Evolutionary conservation across 1,140 invertebrate species (phyloP), one percentile per base, ranked within the genome.

Genomic region (Belonocnema kinseyi): DNA sequence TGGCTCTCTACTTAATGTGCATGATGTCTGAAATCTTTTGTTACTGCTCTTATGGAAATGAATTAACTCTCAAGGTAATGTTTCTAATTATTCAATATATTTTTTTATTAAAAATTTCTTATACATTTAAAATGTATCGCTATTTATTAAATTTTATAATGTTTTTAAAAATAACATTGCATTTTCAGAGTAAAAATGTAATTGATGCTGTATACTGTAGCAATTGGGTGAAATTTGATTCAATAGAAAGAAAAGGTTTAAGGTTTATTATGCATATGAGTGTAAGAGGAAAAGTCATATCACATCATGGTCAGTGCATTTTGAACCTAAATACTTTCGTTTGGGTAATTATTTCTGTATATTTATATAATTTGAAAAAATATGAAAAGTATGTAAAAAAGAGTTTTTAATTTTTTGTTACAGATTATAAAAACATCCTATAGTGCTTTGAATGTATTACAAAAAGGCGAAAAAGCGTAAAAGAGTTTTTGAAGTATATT

Each of bases 11-110:
- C 66, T 74, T 85, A 14, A 56, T 76, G 7, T 81, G 81, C n/a
- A 88, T 89, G 82, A 8, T 89, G 53, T 76, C 75, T 7, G 82
- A 88, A 85, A 75, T 88, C 75, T 87, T 87, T 83, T 80, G 87
- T 17, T 88, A 87, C 71, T 88, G 87, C 75, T 81, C 83, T 52
- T 85, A 81, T 75, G 87, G 87, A 54, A 86, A 86, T 73, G 80
- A 87, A 52, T 80, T 89, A 70, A 75, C 80, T 51, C 52, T 80
- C 72, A 78, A 87, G 74, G 85, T 87, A 77, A 50, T 66, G 1
- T 26, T 56, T 10, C 0, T 17, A 17, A 17, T 61, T 14, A 26
- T 61, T 61, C 26, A 13, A 12, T 0, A 26, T 6, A 19, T 14
- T 26, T 26, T 11, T 13, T 19, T 19, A 17, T 19, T 54, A 8